Percentiles rank a stretch among this genome's conserved stretches.
These are phyloP conservation scores for Pseudocheirus occidentalis DNA, from an alignment of 2,797 vertebrate species.

Conservation along the genomic window DNA sequence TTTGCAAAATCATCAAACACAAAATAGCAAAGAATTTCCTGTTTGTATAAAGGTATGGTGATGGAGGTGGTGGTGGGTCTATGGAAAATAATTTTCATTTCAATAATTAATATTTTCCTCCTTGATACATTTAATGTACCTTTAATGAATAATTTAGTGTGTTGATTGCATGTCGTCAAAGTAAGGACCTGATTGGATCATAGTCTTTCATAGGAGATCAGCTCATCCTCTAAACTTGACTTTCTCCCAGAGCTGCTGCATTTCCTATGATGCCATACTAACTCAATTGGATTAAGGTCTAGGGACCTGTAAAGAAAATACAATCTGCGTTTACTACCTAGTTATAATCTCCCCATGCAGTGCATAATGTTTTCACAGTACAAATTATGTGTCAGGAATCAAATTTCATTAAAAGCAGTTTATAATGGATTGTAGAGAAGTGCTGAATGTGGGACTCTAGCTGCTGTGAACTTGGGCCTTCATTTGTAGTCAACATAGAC, in stretches of 20 bases:
- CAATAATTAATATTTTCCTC: slow-evolving; percentile 31
- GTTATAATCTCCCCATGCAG: slow-evolving; percentile 28
- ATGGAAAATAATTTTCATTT: background rate
- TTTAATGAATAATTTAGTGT: background rate
- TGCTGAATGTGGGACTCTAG: background rate
- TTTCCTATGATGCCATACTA: slow-evolving; percentile 41
- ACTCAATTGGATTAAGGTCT: slow-evolving; percentile 36
- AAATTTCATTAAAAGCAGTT: slow-evolving; percentile 14
- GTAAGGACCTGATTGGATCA: background rate
- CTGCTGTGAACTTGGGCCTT: background rate
- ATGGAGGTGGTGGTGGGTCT: too few relatives aligned
- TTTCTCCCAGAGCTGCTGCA: background rate
- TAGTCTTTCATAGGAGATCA: slow-evolving; percentile 12
- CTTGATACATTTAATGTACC: too few relatives aligned
- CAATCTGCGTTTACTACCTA: slow-evolving; percentile 36
- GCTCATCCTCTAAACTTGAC: background rate
- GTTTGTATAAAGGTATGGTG: background rate
- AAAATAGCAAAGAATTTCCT: background rate
- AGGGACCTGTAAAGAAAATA: slow-evolving; percentile 59
- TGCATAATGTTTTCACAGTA: background rate
- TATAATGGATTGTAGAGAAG: background rate
- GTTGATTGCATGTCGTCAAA: background rate
- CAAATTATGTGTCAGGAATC: slow-evolving; percentile 17
- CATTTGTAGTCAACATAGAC: background rate
- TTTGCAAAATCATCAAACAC: background rate